Base-by-base conservation (phyloP, 2,113 vertebrate species). In the Crotalus horridus region DNA sequence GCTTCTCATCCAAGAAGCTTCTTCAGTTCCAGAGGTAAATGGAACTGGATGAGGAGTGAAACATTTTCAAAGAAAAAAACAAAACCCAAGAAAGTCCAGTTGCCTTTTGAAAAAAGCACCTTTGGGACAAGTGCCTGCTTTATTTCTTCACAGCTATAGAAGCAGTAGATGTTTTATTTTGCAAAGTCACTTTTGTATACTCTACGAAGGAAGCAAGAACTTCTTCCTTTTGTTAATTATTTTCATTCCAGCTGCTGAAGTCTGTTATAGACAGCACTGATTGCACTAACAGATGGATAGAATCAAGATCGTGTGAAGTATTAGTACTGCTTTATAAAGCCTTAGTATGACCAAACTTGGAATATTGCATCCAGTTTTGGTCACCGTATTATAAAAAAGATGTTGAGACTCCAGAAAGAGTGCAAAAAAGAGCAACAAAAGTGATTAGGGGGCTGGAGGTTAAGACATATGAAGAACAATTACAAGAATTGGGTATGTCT, bases 151-250 rank as follows among this genome's bases (percentile, higher is more conserved):
- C 90, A 89, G 91, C 58, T 64, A 69, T 46, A 87, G 86, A 23
- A 7, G 54, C 43, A 95, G 94, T 90, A 90, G 53, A 93, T 94
- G 91, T 89, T 93, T 85, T 12, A 86, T 17, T 53, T 94, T 85
- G 12, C 48, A 90, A 81, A 24, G 81, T 89, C 92, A 61, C 4
- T 61, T 6, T 33, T 21, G 12, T 33, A 74, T 1, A 39, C 6
- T 39, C 88, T 90, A 20, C 74, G 88, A 39, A 91, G 26, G 2
- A 90, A 89, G 15, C 39, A 92, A 93, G 55, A 0, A 1, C 90
- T 94, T 94, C 21, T 17, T 26, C 10, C 43, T n/a, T 59, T 93
- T 17, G 85, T 43, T 89, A 17, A 46, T 91, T 10, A n/a, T 85
- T 64, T 95, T 95, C 64, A 89, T 58, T 15, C 89, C 58, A 55